These are phyloP conservation scores for Mellilla xanthometata DNA, from an alignment of 2,888 invertebrate genomes.

Conservation along the genomic window DNA sequence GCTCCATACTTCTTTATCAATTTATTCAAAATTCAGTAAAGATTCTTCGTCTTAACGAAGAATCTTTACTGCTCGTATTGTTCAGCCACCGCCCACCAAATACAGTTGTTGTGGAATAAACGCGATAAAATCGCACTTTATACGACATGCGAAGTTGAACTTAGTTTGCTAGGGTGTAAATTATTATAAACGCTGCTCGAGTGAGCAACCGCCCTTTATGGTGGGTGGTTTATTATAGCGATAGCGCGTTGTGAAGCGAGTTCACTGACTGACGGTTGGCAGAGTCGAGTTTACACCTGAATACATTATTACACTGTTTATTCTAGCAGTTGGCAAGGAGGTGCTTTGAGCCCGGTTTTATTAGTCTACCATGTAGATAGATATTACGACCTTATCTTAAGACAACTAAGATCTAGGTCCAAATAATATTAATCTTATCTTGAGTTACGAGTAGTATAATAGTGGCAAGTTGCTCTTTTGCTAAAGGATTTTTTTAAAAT, in stretches of 20 bases:
- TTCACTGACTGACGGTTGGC: background rate
- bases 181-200: conserved; percentile 37
- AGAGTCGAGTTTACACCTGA: background rate
- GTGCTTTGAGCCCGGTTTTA: background rate
- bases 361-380: too few species aligned
- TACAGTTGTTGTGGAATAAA: conserved; percentile 71
- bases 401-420: too few species aligned
- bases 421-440: too few species aligned
- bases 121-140: conserved; percentile 66
- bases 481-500: too few species aligned
- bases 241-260: background rate
- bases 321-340: too few species aligned
- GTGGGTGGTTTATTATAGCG: conserved; percentile 3
- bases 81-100: conserved; percentile 59
- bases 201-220: conserved; percentile 11
- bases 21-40: too few species aligned
- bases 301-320: background rate
- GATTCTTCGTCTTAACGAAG: too few species aligned
- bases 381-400: too few species aligned
- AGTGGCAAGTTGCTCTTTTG: too few species aligned
- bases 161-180: conserved; percentile 49
- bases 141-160: conserved; percentile 60
- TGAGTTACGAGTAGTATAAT: too few species aligned
- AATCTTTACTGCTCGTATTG: conserved; percentile 12
- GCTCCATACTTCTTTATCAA: too few species aligned